Percentiles rank a stretch among this genome's conserved stretches.
phyloP scores from a whole-genome alignment of 92 coral and sea anemone species.

The Porites cylindrica region DNA sequence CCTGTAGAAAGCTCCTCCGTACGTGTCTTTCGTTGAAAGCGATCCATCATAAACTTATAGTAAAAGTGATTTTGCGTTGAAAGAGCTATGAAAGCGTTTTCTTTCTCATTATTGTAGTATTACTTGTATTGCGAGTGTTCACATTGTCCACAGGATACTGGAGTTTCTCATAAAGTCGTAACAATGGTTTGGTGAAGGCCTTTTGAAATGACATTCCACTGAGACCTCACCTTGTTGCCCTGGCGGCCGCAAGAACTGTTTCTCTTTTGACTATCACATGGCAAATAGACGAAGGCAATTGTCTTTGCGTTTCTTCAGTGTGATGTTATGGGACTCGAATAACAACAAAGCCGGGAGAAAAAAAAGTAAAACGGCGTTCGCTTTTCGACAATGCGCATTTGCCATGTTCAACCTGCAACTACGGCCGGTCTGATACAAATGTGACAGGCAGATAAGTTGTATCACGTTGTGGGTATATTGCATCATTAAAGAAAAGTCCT shows the following conservation, averaged over 20 bases:
- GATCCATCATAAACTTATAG: background rate
- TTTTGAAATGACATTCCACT: conserved; percentile 17
- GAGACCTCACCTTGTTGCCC: conserved; percentile 4
- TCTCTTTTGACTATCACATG: background rate
- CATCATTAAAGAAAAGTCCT: too few species aligned
- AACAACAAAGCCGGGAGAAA: background rate
- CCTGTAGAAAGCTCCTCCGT: too few species aligned
- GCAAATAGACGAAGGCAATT: background rate
- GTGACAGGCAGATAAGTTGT: background rate
- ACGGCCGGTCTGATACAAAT: background rate
- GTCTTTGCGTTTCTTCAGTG: background rate
- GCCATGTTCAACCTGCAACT: background rate
- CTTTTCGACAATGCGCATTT: background rate
- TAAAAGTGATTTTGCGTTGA: background rate
- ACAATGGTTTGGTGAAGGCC: background rate
- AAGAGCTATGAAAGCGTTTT: background rate
- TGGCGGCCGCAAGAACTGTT: background rate
- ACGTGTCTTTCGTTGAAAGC: background rate
- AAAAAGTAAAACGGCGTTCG: background rate
- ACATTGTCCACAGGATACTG: background rate
- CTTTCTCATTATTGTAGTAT: conserved; percentile 14
- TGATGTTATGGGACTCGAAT: background rate
- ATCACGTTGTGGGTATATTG: background rate
- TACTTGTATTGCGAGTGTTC: background rate
- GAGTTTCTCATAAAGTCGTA: background rate